Evolutionary conservation across 2,797 vertebrate species (phyloP).

Genomic region (Acanthiza pusilla): DNA sequence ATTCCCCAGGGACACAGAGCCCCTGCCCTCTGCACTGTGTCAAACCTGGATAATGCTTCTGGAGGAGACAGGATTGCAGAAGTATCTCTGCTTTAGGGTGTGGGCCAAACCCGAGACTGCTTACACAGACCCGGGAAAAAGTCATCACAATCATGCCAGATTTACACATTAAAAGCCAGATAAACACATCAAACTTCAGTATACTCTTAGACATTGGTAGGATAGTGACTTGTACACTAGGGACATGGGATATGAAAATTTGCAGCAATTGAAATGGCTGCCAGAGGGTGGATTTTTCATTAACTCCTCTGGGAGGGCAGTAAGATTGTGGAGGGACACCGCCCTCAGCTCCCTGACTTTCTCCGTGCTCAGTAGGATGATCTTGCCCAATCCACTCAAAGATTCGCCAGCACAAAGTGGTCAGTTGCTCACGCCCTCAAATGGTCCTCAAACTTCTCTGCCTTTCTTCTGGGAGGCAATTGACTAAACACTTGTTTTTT

Average conservation of each 20-base stretch:
- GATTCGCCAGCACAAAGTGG: background rate
- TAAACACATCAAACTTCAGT: background rate
- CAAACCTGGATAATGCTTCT: background rate
- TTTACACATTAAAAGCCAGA: background rate
- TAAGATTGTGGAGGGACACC: background rate
- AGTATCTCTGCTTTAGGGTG: background rate
- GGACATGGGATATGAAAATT: background rate
- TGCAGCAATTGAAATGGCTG: background rate
- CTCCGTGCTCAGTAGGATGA: background rate
- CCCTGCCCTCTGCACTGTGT: background rate
- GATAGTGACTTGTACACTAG: background rate
- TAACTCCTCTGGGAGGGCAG: background rate
- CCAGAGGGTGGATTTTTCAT: background rate
- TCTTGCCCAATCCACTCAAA: background rate
- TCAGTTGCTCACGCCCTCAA: background rate
- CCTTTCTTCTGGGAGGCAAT: background rate
- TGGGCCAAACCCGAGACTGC: fast-evolving
- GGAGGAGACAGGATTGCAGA: background rate
- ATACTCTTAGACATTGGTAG: background rate
- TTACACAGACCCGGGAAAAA: fast-evolving
- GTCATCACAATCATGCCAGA: background rate
- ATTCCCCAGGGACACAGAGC: fast-evolving
- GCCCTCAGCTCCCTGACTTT: fast-evolving
- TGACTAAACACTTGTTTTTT: background rate
- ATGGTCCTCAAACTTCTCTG: background rate